Evolutionary conservation across 2,113 vertebrate species (phyloP).

Genomic region (Camelus dromedarius): DNA sequence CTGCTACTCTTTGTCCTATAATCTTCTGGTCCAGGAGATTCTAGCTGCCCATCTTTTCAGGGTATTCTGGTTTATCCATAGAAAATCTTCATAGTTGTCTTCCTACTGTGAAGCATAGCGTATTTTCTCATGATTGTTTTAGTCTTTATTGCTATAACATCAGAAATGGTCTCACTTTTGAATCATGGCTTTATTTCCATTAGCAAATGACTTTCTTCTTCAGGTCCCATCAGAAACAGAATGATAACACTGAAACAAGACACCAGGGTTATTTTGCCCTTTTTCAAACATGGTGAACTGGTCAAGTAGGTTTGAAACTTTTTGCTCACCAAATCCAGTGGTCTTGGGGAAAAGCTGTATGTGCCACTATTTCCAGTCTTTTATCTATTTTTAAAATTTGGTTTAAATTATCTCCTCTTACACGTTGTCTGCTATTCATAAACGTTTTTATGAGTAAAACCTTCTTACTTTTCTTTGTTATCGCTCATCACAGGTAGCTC

Average conservation of each 20-base stretch:
- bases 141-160: background rate
- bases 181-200: background rate
- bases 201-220: constrained; percentile 32
- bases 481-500: background rate
- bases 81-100: background rate
- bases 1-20: background rate
- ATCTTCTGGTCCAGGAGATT: background rate
- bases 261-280: background rate
- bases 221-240: background rate
- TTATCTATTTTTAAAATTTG: background rate
- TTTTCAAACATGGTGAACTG: background rate
- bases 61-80: background rate
- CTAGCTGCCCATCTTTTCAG: background rate
- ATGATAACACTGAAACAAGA: background rate
- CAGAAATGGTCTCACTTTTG: background rate
- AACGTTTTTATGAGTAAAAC: background rate
- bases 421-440: background rate
- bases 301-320: background rate
- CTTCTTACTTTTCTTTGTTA: background rate
- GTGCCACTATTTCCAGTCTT: background rate
- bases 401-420: background rate
- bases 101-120: background rate
- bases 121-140: background rate
- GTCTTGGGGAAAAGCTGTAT: background rate
- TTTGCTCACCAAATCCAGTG: background rate